Evolutionary conservation across 2,797 vertebrate species (phyloP), one percentile per base, ranked within the genome.

Genomic region (Sebastes vulpes): DNA sequence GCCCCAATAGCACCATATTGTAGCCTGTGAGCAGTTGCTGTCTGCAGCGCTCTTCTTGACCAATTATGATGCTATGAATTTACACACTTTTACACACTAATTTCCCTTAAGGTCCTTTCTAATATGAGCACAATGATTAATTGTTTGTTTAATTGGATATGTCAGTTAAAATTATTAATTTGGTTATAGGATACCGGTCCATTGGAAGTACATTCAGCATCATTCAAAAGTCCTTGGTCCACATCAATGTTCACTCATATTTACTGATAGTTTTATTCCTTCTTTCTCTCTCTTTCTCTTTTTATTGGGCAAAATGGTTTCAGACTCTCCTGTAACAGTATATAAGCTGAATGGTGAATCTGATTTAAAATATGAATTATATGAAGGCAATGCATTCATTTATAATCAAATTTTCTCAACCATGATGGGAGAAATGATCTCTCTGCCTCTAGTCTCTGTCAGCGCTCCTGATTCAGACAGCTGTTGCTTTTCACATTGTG

Each of bases 401-500:
- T 65, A 12, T 52, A 59, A 20, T 52, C 6, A 21, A 23, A 57
- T 72, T n/a, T 67, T 31, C 21, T 60, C 57, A 32, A 4, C 26
- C 5, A 2, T 75, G 11, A 18, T 56, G 42, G 38, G 10, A 69
- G 26, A 31, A 28, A 20, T 48, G 1, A 16, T 18, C 2, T 20
- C 26, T 46, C 23, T 12, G 42, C 73, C 5, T 56, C 68, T 57
- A 4, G 21, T 38, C 48, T 35, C 42, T 35, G 54, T 29, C 38
- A 25, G 60, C 2, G 1, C 3, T 65, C 35, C 18, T 11, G 12
- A 32, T 53, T 56, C 66, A 69, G 66, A 78, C 90, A 91, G 83
- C 82, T 93, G 89, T 81, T 89, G 82, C 80, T 76, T 85, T 84
- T 90, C 83, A 74, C 61, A 26, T 70, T 61, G 64, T 46, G 58